phyloP scores from a whole-genome alignment of 1,140 invertebrate genomes.

The Carposina sasakii region DNA sequence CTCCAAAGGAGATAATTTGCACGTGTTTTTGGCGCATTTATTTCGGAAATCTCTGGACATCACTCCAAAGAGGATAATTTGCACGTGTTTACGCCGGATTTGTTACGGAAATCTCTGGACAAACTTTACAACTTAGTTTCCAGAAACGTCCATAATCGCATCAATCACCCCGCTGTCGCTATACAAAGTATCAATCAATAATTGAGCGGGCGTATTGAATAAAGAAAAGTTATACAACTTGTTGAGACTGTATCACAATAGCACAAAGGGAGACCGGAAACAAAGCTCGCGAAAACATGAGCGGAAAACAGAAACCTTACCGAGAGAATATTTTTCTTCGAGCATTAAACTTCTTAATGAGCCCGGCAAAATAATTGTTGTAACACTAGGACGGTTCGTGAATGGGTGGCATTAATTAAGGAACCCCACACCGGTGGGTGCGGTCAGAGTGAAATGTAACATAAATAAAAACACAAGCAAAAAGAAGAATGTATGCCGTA shows the following conservation, averaged over 20 bases:
- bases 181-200: constrained; percentile 27
- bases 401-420: constrained; percentile 62
- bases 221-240: constrained; percentile 23
- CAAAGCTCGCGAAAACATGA: constrained; percentile 26
- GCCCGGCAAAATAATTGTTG: constrained; percentile 64
- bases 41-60: too few species aligned
- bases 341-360: constrained; percentile 62
- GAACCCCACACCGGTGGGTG: constrained; percentile 38
- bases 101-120: too few species aligned
- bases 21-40: too few species aligned
- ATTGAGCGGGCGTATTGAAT: constrained; percentile 23
- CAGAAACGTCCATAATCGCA: constrained; percentile 3
- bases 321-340: constrained; percentile 49
- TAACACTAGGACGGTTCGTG: constrained; percentile 58
- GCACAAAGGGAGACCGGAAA: constrained; percentile 28
- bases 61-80: too few species aligned
- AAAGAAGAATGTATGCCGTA: constrained; percentile 48
- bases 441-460: constrained; percentile 54
- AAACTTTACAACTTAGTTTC: too few species aligned
- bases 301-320: constrained; percentile 34
- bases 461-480: constrained; percentile 62
- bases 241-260: constrained; percentile 28
- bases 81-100: too few species aligned
- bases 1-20: too few species aligned
- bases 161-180: constrained; percentile 20